Conservation (phyloP, 2,888 invertebrate genomes). For the Siphlonurus alternatus region DNA sequence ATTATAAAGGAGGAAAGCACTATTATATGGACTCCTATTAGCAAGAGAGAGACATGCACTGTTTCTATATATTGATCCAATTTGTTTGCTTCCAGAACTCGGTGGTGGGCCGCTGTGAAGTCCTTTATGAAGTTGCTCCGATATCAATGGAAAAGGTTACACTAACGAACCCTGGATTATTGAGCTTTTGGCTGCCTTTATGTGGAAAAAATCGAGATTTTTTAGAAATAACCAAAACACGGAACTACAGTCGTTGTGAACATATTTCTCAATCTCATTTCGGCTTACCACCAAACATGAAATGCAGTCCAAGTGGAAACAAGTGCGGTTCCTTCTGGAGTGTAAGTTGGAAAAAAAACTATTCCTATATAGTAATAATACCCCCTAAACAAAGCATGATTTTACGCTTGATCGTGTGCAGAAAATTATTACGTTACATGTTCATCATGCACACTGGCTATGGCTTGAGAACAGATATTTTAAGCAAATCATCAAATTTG, state of each 20-base stretch:
- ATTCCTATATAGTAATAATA: no score
- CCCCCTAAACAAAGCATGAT: no score
- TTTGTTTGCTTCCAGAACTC: constrained; percentile 5
- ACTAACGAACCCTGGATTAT: background rate
- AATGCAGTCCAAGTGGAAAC: constrained; percentile 17
- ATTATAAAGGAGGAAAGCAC: no score
- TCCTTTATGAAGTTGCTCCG: constrained; percentile 9
- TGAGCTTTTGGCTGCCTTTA: background rate
- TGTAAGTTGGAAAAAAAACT: no score
- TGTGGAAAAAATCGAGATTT: constrained; percentile 9
- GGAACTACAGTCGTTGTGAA: constrained; percentile 12
- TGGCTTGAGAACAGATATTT: no score
- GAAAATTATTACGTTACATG: no score
- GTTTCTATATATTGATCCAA: background rate
- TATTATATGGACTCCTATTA: no score
- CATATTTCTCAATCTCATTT: constrained; percentile 10
- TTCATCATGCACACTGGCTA: no score
- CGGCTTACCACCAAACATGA: constrained; percentile 10
- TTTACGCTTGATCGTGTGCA: no score
- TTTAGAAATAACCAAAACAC: constrained; percentile 12
- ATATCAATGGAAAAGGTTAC: constrained; percentile 1
- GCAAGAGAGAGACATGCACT: no score
- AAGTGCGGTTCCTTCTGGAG: constrained; percentile 16
- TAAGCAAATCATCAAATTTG: no score
- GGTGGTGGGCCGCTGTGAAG: constrained; percentile 12